These are phyloP conservation scores for Lasioglossum leucozonium DNA, from an alignment of 2,888 invertebrate species.

Conservation along the genomic window DNA sequence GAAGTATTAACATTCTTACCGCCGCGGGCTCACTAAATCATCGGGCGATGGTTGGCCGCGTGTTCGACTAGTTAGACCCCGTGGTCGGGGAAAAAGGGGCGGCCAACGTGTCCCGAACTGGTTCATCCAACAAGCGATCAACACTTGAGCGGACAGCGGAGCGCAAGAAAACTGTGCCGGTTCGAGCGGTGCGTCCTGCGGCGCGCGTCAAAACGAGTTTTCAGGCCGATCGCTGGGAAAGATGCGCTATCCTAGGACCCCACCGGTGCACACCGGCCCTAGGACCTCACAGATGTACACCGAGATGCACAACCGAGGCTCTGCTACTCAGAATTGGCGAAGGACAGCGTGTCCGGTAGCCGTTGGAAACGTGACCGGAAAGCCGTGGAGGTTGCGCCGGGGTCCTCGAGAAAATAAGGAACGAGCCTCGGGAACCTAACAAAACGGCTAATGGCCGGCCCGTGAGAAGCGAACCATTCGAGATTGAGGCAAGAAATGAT, in stretches of 20 bases:
- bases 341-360: constrained; percentile 18
- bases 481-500: constrained; percentile 69
- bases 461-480: constrained; percentile 65
- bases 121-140: constrained; percentile 37
- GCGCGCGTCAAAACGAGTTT: constrained; percentile 58
- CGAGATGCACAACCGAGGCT: constrained; percentile 12
- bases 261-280: not conserved
- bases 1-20: constrained; percentile 28
- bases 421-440: constrained; percentile 32
- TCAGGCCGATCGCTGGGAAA: constrained; percentile 45
- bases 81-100: not conserved
- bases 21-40: constrained; percentile 31
- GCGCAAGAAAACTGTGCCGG: constrained; percentile 52
- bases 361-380: constrained; percentile 65
- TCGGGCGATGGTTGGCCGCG: constrained; percentile 27
- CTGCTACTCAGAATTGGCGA: constrained; percentile 34
- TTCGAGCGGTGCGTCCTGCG: constrained; percentile 26
- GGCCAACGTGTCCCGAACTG: constrained; percentile 35
- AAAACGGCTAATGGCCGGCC: constrained; percentile 62
- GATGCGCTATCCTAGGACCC: constrained; percentile 39
- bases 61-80: constrained; percentile 26
- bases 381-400: constrained; percentile 40
- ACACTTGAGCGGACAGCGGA: constrained; percentile 36
- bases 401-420: constrained; percentile 33
- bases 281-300: constrained; percentile 30